A percentile compares a stretch with the other conserved stretches of the same genome.
Evolutionary conservation across 2,113 vertebrate species (phyloP).

Genomic region (Rostratula benghalensis): DNA sequence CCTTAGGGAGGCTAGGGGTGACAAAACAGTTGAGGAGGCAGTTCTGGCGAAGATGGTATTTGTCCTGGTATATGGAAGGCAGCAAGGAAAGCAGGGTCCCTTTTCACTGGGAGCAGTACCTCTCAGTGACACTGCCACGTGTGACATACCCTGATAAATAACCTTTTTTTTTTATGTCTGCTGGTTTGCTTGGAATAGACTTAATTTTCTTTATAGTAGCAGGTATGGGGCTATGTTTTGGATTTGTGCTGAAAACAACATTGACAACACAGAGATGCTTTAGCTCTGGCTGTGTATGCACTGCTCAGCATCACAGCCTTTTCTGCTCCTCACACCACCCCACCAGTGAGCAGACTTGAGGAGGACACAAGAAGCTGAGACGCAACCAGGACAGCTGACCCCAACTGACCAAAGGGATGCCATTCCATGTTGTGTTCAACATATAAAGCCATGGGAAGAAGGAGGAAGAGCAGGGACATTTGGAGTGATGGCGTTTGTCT

Average conservation of each 20-base stretch:
- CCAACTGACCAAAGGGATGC: neutral
- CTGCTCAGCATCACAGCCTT: neutral
- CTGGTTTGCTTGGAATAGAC: neutral
- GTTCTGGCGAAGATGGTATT: neutral
- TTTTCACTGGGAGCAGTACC: neutral
- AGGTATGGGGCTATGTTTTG: neutral
- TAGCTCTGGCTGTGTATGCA: neutral
- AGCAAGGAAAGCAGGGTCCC: neutral
- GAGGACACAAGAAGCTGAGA: fast-evolving
- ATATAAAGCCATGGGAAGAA: neutral
- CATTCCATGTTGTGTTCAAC: no score
- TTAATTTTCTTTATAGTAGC: neutral
- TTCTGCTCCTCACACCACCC: neutral
- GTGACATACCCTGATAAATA: neutral
- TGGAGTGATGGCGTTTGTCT: neutral
- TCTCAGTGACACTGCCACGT: neutral
- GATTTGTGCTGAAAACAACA: neutral
- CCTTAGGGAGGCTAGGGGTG: neutral
- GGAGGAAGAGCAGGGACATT: neutral
- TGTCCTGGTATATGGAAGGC: neutral
- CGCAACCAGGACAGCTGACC: neutral
- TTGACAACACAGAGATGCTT: neutral
- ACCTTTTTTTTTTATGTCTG: neutral
- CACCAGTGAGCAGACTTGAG: neutral
- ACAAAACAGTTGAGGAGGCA: neutral